Conservation (phyloP, 2,113 vertebrate species). For the Pionites leucogaster region DNA sequence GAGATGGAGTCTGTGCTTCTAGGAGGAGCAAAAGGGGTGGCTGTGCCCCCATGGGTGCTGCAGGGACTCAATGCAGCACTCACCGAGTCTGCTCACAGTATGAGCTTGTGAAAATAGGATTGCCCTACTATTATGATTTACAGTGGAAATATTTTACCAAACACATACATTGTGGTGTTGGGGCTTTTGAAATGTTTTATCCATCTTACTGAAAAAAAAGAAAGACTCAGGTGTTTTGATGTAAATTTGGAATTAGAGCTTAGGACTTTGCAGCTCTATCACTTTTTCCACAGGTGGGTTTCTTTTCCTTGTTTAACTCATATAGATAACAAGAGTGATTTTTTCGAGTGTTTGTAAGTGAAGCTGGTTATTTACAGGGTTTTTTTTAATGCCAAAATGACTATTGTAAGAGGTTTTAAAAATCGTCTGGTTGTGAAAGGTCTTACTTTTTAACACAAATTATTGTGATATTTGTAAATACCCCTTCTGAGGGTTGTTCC, state of each 20-base stretch:
- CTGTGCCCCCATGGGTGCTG: not conserved
- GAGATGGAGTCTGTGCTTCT: fast-evolving
- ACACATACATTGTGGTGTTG: too few relatives aligned
- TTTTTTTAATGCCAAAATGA: not conserved
- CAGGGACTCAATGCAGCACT: not conserved
- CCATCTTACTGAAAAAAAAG: not conserved
- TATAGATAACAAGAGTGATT: not conserved
- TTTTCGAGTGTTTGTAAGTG: not conserved
- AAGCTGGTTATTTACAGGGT: not conserved
- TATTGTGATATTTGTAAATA: not conserved
- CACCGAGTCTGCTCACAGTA: not conserved
- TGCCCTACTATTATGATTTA: not conserved
- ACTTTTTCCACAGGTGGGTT: not conserved
- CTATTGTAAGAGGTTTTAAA: not conserved
- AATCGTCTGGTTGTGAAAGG: not conserved
- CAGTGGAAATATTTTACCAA: not conserved
- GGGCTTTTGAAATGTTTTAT: not conserved
- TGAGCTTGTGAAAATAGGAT: not conserved
- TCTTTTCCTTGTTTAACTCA: not conserved
- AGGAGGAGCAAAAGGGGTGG: not conserved
- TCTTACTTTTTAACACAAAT: not conserved
- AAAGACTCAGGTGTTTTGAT: not conserved
- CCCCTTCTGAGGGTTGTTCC: not conserved
- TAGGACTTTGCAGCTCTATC: not conserved
- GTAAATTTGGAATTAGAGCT: not conserved